Evolutionary conservation across 23 tunicate genomes (phyloP).

Genomic region (Trididemnum clinides): DNA sequence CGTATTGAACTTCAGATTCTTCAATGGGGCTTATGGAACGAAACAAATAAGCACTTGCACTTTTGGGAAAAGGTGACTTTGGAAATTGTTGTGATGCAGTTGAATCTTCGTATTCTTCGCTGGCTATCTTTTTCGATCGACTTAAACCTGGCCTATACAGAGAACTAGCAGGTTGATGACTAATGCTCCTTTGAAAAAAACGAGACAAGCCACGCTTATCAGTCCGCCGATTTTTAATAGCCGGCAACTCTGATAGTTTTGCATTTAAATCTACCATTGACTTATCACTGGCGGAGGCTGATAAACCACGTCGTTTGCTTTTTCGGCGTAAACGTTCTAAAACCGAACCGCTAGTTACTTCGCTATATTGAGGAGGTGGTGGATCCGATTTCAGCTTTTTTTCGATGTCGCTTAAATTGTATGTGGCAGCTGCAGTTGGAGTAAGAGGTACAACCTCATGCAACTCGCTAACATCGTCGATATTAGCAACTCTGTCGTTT

Average conservation of each 20-base stretch:
- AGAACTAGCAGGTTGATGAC: slow-evolving; percentile 37
- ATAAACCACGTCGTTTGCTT: slow-evolving; percentile 7
- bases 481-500: slow-evolving; percentile 47
- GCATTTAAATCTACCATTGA: background rate
- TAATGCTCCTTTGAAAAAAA: slow-evolving; percentile 33
- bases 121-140: no score
- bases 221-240: background rate
- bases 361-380: slow-evolving; percentile 92
- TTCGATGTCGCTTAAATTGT: slow-evolving; percentile 76
- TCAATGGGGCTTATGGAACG: background rate
- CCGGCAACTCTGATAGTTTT: background rate
- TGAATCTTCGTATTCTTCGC: no score
- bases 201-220: slow-evolving; percentile 10
- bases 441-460: slow-evolving; percentile 97
- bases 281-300: background rate
- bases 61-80: background rate
- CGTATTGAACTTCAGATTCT: background rate
- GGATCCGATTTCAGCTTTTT: slow-evolving; percentile 73
- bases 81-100: background rate
- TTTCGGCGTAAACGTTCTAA: slow-evolving; percentile 41
- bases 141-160: background rate
- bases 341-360: slow-evolving; percentile 54
- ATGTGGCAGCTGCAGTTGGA: slow-evolving; percentile 62
- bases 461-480: slow-evolving; percentile 77
- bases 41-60: slow-evolving; percentile 10